Base-by-base conservation (phyloP, 2,113 vertebrate genomes). In the Chionomys nivalis region DNA sequence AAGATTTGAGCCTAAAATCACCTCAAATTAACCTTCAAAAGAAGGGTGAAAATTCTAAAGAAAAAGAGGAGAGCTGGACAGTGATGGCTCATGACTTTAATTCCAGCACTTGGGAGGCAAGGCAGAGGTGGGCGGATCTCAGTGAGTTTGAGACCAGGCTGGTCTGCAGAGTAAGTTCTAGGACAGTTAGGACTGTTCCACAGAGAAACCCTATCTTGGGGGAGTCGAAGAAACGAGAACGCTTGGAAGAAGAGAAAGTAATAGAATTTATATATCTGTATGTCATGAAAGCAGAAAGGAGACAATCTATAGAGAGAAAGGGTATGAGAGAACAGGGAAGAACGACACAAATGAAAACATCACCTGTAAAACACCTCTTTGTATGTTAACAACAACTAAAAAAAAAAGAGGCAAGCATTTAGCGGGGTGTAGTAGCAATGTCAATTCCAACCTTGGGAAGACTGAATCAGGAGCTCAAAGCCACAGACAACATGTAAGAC, bases 1-100 rank as follows among this genome's bases (percentile, higher is more conserved):
- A 73, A 26, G 14, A 93, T 65, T 79, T 47, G 42, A 86, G 9
- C 12, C 49, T 90, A 82, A 94, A 96, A 66, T 86, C 79, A 94
- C 33, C 23, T 49, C 8, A 39, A 66, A 31, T 47, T 52, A 87
- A 52, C 16, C 47, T 87, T 70, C 47, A 87, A 24, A 52, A 72
- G 47, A 61, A 68, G 7, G 13, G 31, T 70, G 12, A 52, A 33
- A 72, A 87, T 47, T 49, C 65, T 70, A 72, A 87, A 33, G 31
- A 24, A 31, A 86, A 31, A 23, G 42, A 65, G 26, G 58, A 55
- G 58, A 58, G 58, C 58, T 21, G 58, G 58, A 58, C 58, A 58
- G 19, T 21, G 58, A 58, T 58, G 58, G 58, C 58, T 58, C 19
- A 58, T 58, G 58, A 21, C 55, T 58, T 58, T 58, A 58, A 58